Evolutionary conservation across 2,797 vertebrate species (phyloP).

Genomic region (Meda fulgida): DNA sequence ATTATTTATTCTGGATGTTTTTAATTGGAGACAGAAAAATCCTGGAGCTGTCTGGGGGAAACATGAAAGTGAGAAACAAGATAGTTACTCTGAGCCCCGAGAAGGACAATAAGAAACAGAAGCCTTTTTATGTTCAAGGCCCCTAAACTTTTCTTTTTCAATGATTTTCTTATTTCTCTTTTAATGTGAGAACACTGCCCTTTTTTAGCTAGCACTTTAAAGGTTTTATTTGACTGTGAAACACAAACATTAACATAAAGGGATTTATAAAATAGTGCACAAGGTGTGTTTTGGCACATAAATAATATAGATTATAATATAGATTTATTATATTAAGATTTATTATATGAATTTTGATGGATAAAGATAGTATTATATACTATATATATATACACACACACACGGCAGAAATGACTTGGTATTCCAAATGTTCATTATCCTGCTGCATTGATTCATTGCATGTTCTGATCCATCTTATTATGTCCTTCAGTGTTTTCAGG

Average conservation of each 20-base stretch:
- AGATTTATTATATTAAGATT: background rate
- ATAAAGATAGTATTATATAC: background rate
- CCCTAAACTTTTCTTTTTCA: slow-evolving; percentile 21
- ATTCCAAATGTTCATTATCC: background rate
- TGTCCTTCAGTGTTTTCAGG: slow-evolving; percentile 20
- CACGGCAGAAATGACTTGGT: background rate
- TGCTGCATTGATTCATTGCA: background rate
- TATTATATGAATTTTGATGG: background rate
- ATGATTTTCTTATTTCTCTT: slow-evolving; percentile 2
- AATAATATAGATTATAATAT: background rate
- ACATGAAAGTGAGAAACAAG: slow-evolving; percentile 50
- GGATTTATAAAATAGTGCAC: background rate
- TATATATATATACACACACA: too few species aligned
- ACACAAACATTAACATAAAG: background rate
- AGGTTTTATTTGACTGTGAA: slow-evolving; percentile 8
- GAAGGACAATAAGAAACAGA: slow-evolving; percentile 42
- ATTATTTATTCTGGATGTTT: slow-evolving; percentile 47
- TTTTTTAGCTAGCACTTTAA: slow-evolving; percentile 12
- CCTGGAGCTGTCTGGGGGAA: slow-evolving; percentile 40
- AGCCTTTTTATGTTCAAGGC: slow-evolving; percentile 36
- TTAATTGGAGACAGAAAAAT: slow-evolving; percentile 56
- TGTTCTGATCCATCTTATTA: background rate
- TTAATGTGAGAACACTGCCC: background rate
- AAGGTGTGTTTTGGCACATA: background rate
- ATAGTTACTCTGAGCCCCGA: slow-evolving; percentile 23